A percentile compares a stretch with the other conserved stretches of the same genome.
phyloP scores from a whole-genome alignment of 2,113 vertebrate species.

The Crotophaga sulcirostris region DNA sequence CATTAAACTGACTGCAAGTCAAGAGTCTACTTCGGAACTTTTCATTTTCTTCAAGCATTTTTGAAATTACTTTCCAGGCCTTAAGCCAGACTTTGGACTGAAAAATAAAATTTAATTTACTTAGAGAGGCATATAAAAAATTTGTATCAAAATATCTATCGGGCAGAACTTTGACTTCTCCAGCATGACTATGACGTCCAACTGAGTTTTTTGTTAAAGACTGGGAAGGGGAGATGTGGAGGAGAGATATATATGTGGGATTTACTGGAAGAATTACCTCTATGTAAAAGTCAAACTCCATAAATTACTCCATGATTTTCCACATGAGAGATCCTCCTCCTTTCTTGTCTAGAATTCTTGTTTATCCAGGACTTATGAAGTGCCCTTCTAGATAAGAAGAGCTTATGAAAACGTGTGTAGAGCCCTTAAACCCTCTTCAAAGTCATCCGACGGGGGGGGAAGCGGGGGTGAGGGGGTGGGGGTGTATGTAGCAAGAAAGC shows the following conservation, averaged over 20 bases:
- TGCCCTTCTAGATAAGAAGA: background rate
- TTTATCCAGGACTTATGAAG: background rate
- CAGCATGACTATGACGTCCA: background rate
- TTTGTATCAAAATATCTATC: background rate
- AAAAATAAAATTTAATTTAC: conserved; percentile 33
- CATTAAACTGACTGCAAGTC: conserved; percentile 46
- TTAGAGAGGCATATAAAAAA: background rate
- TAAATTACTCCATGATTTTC: background rate
- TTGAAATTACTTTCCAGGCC: conserved; percentile 84
- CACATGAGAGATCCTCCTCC: background rate
- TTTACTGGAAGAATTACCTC: background rate
- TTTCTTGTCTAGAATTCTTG: background rate
- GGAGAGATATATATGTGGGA: background rate
- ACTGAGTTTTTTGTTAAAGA: background rate
- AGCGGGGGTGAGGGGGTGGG: background rate
- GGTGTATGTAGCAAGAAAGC: background rate
- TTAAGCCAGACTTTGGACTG: conserved; percentile 73
- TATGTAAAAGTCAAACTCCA: background rate
- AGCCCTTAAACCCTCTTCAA: background rate
- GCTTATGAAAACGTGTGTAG: background rate
- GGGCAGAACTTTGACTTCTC: background rate
- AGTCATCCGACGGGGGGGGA: background rate
- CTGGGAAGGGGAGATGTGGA: background rate
- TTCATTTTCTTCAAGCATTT: conserved; percentile 88
- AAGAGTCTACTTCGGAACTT: conserved; percentile 78